Conservation (phyloP, 2,797 vertebrate species). For the Hydrolagus colliei region DNA sequence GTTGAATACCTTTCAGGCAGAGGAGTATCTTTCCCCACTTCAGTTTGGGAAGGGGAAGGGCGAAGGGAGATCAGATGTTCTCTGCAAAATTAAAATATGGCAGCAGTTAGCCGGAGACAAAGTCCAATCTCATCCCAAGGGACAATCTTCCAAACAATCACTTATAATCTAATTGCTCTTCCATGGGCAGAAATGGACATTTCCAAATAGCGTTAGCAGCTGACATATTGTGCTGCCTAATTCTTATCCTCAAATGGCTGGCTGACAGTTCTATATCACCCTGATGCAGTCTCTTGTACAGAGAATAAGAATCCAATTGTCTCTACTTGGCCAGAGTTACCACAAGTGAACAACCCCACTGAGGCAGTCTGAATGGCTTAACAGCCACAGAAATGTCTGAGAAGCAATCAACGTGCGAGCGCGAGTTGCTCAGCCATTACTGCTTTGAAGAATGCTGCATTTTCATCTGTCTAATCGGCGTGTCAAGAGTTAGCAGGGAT, state of each 20-base stretch:
- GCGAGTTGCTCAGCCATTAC: constrained; percentile 54
- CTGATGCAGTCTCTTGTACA: too few species aligned
- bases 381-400: constrained; percentile 63
- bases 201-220: not conserved
- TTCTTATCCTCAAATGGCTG: not conserved
- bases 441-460: constrained; percentile 56
- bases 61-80: not conserved
- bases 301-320: not conserved
- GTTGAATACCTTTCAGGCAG: constrained; percentile 7
- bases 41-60: not conserved
- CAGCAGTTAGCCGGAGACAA: not conserved
- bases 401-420: constrained; percentile 54
- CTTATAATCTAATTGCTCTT: not conserved
- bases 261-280: not conserved
- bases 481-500: constrained; percentile 46
- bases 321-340: not conserved
- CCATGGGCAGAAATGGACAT: not conserved
- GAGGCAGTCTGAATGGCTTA: constrained; percentile 43
- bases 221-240: not conserved
- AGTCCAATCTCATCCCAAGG: not conserved
- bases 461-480: constrained; percentile 48
- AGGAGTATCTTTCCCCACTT: not conserved
- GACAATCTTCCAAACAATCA: not conserved
- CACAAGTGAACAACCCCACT: constrained; percentile 36
- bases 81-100: constrained; percentile 14